These are phyloP conservation scores for Kryptopterus vitreolus DNA, from an alignment of 2,797 vertebrate genomes.

Conservation along the genomic window DNA sequence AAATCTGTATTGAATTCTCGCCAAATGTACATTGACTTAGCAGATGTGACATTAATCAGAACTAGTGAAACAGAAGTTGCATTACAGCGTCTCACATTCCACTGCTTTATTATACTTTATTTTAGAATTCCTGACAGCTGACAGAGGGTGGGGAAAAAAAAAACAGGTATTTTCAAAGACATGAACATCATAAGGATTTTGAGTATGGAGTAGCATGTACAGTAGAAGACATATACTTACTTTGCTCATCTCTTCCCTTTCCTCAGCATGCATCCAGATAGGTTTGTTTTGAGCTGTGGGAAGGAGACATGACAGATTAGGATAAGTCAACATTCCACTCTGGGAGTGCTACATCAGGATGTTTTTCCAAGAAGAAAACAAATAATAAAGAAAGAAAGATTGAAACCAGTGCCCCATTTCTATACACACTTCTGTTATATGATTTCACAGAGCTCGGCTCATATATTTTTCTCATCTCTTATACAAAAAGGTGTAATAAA, in stretches of 20 bases:
- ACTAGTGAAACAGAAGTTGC: not conserved
- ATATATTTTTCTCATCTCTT: not conserved
- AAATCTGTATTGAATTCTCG: not conserved
- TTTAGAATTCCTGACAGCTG: not conserved
- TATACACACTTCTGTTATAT: not conserved
- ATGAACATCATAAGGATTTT: not conserved
- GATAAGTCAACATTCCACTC: not conserved
- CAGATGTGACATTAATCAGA: not conserved
- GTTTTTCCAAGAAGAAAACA: not conserved
- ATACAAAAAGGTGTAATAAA: not conserved
- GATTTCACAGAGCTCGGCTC: not conserved
- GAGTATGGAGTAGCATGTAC: not conserved
- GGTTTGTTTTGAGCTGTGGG: conserved; percentile 94
- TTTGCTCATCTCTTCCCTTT: conserved; percentile 97
- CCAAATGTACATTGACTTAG: not conserved
- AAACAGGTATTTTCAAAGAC: no score
- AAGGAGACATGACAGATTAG: conserved; percentile 56
- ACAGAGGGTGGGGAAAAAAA: not conserved
- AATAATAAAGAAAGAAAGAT: not conserved
- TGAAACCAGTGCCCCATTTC: not conserved
- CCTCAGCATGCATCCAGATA: conserved; percentile 99
- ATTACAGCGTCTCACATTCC: not conserved
- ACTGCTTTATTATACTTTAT: not conserved
- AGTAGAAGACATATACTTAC: conserved; percentile 69
- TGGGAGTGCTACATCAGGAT: not conserved